Conservation (phyloP, 2,113 vertebrate species). For the Dinomys branickii region DNA sequence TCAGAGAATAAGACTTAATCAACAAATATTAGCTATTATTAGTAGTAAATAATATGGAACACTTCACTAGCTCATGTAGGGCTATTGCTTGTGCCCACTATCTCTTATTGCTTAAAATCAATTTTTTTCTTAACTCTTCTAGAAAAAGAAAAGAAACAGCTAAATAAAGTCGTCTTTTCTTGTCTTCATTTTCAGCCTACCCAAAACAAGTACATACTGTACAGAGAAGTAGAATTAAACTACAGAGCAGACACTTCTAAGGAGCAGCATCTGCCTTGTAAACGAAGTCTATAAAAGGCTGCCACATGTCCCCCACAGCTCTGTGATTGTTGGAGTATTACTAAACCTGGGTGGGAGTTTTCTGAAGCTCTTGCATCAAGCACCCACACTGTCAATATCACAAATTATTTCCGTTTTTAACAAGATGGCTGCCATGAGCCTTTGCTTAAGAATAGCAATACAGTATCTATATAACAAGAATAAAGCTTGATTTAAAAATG, state of each 20-base stretch:
- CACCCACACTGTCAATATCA: conserved; percentile 73
- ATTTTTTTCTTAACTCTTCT: conserved; percentile 69
- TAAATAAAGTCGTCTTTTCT: conserved; percentile 83
- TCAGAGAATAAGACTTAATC: conserved; percentile 24
- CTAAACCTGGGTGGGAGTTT: conserved; percentile 77
- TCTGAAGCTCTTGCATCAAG: conserved; percentile 73
- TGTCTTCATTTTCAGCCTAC: conserved; percentile 81
- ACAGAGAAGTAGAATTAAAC: conserved; percentile 80
- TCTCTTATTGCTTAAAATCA: conserved; percentile 73
- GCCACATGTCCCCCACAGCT: conserved; percentile 82
- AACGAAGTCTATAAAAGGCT: conserved; percentile 84
- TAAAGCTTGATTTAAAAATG: background rate
- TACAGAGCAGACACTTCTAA: conserved; percentile 81
- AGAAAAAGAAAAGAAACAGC: conserved; percentile 74
- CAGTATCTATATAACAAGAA: background rate
- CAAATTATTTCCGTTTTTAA: conserved; percentile 78
- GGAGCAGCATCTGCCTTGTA: conserved; percentile 82
- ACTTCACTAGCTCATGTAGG: conserved; percentile 14
- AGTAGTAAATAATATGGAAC: conserved; percentile 41
- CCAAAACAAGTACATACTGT: conserved; percentile 84
- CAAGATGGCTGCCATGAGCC: conserved; percentile 65
- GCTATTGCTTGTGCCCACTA: conserved; percentile 26
- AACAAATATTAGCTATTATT: conserved; percentile 13
- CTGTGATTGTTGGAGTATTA: conserved; percentile 77
- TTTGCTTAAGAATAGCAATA: background rate